Evolutionary conservation across 2,888 invertebrate species (phyloP).

Genomic region (Myathropa florea): DNA sequence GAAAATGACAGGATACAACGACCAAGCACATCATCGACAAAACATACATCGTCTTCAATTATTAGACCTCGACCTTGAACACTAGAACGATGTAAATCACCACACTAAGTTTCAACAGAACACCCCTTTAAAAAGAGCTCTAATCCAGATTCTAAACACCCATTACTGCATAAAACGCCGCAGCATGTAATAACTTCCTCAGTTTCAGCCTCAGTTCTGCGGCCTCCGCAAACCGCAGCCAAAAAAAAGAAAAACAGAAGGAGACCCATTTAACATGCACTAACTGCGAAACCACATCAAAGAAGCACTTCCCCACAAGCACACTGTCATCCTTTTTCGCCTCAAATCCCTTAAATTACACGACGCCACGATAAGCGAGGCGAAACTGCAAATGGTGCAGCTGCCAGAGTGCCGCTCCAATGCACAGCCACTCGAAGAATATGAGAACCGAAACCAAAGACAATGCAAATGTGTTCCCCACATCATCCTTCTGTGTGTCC

Average conservation of each 20-base stretch:
- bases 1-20: too few species aligned
- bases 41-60: too few species aligned
- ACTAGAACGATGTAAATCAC: too few species aligned
- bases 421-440: slow-evolving; percentile 40
- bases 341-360: slow-evolving; percentile 32
- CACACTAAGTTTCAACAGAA: too few species aligned
- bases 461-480: slow-evolving; percentile 26
- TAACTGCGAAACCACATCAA: slow-evolving; percentile 32
- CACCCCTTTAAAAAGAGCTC: background rate
- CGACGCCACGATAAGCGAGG: background rate
- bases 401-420: slow-evolving; percentile 3
- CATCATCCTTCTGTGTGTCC: slow-evolving; percentile 23
- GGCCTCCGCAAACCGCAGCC: slow-evolving; percentile 11
- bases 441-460: slow-evolving; percentile 24
- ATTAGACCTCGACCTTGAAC: too few species aligned
- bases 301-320: background rate
- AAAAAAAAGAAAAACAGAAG: slow-evolving; percentile 2
- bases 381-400: slow-evolving; percentile 4
- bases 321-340: slow-evolving; percentile 12
- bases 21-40: too few species aligned
- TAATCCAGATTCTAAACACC: background rate
- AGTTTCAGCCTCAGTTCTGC: too few species aligned
- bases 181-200: background rate
- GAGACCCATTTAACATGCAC: slow-evolving; percentile 9
- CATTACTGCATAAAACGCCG: background rate